phyloP scores from a whole-genome alignment of 2,888 invertebrate genomes.

The Pogonocherus hispidulus region DNA sequence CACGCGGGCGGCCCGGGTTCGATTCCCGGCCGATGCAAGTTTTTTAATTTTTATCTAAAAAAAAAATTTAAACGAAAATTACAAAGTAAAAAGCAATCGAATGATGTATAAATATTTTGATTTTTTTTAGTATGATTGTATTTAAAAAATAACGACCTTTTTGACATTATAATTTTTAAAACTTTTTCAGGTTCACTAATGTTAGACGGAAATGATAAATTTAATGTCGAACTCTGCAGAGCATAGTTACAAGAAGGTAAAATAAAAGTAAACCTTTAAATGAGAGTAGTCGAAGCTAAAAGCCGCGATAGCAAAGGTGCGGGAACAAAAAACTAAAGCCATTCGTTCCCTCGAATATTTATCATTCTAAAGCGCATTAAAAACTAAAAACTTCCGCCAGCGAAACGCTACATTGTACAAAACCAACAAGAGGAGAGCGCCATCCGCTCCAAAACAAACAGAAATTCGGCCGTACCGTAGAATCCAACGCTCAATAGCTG shows the following conservation, averaged over 20 bases:
- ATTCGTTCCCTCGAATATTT: conserved; percentile 45
- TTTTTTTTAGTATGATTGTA: no score
- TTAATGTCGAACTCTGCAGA: no score
- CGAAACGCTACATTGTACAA: conserved; percentile 36
- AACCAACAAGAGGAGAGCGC: conserved; percentile 30
- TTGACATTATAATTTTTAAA: no score
- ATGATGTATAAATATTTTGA: no score
- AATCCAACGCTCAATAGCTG: conserved; percentile 35
- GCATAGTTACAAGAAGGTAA: not conserved
- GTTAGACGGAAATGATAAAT: no score
- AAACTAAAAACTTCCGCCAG: conserved; percentile 38
- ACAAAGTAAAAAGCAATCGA: no score
- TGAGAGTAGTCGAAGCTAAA: not conserved
- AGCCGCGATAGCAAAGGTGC: conserved; percentile 31
- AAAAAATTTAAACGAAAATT: no score
- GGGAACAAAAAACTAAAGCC: conserved; percentile 39
- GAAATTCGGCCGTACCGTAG: conserved; percentile 26
- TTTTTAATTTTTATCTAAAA: no score
- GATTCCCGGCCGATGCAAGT: conserved; percentile 67
- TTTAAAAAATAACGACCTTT: no score
- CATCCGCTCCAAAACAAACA: conserved; percentile 34
- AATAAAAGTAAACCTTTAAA: not conserved
- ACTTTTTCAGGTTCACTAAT: no score
- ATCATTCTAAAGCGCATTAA: conserved; percentile 41
- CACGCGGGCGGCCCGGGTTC: conserved; percentile 70